These are phyloP conservation scores for Lordiphosa fenestrarum DNA, from an alignment of 2,888 invertebrate genomes.

Conservation along the genomic window DNA sequence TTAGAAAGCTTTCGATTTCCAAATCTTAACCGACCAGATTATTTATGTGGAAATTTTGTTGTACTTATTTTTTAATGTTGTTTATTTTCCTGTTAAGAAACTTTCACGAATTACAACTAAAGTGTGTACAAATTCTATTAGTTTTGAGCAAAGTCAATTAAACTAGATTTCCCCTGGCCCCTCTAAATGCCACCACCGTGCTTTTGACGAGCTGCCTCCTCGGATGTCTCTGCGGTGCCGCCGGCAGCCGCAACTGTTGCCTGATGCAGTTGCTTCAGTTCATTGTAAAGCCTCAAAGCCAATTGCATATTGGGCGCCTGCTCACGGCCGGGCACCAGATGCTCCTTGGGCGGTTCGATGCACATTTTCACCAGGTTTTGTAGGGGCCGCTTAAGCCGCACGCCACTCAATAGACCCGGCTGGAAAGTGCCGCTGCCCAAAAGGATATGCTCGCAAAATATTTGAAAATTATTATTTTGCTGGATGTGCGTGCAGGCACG, in stretches of 20 bases:
- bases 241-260: slow-evolving; percentile 54
- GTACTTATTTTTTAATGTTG: slow-evolving; percentile 24
- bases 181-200: slow-evolving; percentile 11
- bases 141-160: slow-evolving; percentile 29
- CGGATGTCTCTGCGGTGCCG: slow-evolving; percentile 16
- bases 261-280: slow-evolving; percentile 76
- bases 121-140: slow-evolving; percentile 56
- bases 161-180: slow-evolving; percentile 20
- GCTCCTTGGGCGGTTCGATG: slow-evolving; percentile 70
- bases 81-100: slow-evolving; percentile 11
- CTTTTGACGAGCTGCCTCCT: slow-evolving; percentile 23
- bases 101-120: slow-evolving; percentile 35
- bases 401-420: slow-evolving; percentile 74
- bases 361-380: slow-evolving; percentile 73
- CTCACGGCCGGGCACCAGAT: slow-evolving; percentile 64
- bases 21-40: neutral
- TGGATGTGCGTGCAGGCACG: slow-evolving; percentile 74
- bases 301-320: slow-evolving; percentile 75
- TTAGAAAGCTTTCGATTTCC: too few relatives aligned
- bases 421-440: slow-evolving; percentile 74
- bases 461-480: slow-evolving; percentile 79
- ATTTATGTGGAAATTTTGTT: neutral
- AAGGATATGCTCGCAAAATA: slow-evolving; percentile 76
- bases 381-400: slow-evolving; percentile 67
- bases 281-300: slow-evolving; percentile 75